Base-by-base conservation (phyloP, 92 coral and sea anemone genomes). In the Parazoanthus atlanticus region DNA sequence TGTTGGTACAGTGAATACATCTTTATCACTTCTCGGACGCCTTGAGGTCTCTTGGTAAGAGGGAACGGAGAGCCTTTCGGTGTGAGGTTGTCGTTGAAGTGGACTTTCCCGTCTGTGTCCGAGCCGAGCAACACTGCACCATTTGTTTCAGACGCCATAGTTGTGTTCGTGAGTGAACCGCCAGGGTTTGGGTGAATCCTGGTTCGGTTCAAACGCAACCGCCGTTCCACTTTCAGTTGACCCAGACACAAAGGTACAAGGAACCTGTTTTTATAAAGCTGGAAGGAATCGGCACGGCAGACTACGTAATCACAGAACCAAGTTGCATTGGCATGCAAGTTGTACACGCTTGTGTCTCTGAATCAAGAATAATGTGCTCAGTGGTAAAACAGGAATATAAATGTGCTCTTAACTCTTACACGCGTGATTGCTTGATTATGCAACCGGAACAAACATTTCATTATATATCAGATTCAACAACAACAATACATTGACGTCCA, bases 21-120 rank as follows among this genome's bases (percentile, higher is more conserved):
- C 76, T 70, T 84, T 47, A 84, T 70, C n/a, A 84, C 87, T 30
- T 84, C 87, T 41, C 87, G 41, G 28, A 84, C 87, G 16, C 87
- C 87, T 17, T 84, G 87, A 2, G 78, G 87, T 70, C n/a, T 84
- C 79, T 69, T 84, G 38, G 28, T 84, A 12, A 2, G 43, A 25
- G 36, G 3, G 32, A 84, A 84, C 15, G 78, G 87, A 21, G 87
- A 70, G 6, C 34, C 38, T 72, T 70, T 84, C 58, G 87, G 87
- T 29, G 41, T 70, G 17, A 26, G 28, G 16, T 69, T 84, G 38
- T 84, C 87, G 38, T 67, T 41, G 78, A 43, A 69, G 66, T 58
- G 87, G 38, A 17, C 13, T 43, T 72, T 84, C 12, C 33, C 87
- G 87, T 43, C 74, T 30, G 16, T 84, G 26, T 84, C 78, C 0